A percentile compares a stretch with the other conserved stretches of the same genome.
Conservation (phyloP, 2,888 invertebrate species). For the Xylocampa areola region DNA sequence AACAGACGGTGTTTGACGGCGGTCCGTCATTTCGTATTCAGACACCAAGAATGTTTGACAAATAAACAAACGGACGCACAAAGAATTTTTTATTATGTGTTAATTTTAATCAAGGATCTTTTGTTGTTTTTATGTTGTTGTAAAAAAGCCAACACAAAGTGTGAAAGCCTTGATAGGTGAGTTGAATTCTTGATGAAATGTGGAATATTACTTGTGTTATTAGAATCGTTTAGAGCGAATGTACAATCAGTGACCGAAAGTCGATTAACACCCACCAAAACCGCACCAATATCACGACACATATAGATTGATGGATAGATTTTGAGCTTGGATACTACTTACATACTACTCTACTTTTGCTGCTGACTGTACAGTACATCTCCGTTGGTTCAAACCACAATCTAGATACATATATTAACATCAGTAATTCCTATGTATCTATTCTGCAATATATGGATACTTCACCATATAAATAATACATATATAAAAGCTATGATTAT, state of each 20-base stretch:
- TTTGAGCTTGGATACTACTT: too few relatives aligned
- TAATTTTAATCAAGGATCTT: conserved; percentile 50
- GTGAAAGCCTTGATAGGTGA: conserved; percentile 8
- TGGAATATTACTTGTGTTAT: neutral
- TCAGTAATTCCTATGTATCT: conserved; percentile 17
- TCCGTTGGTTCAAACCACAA: neutral
- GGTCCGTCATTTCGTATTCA: conserved; percentile 52
- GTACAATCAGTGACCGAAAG: too few relatives aligned
- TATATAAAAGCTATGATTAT: conserved; percentile 34
- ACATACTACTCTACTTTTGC: too few relatives aligned
- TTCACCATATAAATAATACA: conserved; percentile 36
- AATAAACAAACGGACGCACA: conserved; percentile 47
- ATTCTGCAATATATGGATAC: conserved; percentile 19
- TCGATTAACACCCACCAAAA: too few relatives aligned
- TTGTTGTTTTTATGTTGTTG: conserved; percentile 22
- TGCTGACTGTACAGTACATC: too few relatives aligned
- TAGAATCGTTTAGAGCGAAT: too few relatives aligned
- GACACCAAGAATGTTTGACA: conserved; percentile 45
- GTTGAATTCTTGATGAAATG: conserved; percentile 27
- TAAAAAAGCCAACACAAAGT: conserved; percentile 15
- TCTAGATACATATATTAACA: neutral
- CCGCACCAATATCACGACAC: too few relatives aligned
- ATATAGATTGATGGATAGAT: too few relatives aligned
- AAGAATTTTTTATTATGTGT: conserved; percentile 46
- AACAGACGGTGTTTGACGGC: conserved; percentile 49